phyloP scores from a whole-genome alignment of 2,113 vertebrate species.

The Phainopepla nitens region DNA sequence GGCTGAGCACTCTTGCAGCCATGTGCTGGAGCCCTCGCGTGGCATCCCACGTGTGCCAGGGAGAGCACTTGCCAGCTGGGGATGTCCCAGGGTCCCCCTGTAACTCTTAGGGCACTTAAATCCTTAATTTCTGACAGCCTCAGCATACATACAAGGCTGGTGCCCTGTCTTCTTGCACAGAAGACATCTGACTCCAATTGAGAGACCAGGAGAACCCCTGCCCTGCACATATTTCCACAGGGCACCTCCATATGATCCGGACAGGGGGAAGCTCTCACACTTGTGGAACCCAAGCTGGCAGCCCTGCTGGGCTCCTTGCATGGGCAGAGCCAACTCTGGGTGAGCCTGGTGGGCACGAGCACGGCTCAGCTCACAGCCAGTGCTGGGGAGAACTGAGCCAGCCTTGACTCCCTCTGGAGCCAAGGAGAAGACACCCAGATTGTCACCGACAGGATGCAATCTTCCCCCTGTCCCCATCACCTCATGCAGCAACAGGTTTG shows the following conservation, averaged over 20 bases:
- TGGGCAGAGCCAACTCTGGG: fast-evolving
- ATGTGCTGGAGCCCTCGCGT: fast-evolving
- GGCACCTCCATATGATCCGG: fast-evolving
- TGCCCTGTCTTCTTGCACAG: background rate
- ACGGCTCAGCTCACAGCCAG: fast-evolving
- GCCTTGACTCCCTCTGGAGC: background rate
- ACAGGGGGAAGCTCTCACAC: fast-evolving
- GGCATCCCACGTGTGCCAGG: fast-evolving
- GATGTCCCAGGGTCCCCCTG: background rate
- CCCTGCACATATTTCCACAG: fast-evolving
- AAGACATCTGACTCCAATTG: fast-evolving
- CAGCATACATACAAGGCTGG: background rate
- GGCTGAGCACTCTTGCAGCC: background rate
- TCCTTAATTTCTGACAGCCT: background rate
- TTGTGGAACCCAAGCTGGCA: background rate
- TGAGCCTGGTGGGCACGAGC: background rate
- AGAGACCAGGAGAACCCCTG: background rate
- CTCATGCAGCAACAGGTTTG: background rate
- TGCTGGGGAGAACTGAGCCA: background rate
- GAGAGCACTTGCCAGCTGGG: background rate
- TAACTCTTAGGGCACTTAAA: background rate
- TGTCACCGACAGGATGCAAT: fast-evolving
- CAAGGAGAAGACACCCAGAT: background rate
- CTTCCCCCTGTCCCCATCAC: fast-evolving
- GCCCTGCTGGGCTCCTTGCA: fast-evolving